A percentile compares a stretch with the other conserved stretches of the same genome.
Evolutionary conservation across 2,113 vertebrate genomes (phyloP).

Genomic region (Psittacula cyanocephala): DNA sequence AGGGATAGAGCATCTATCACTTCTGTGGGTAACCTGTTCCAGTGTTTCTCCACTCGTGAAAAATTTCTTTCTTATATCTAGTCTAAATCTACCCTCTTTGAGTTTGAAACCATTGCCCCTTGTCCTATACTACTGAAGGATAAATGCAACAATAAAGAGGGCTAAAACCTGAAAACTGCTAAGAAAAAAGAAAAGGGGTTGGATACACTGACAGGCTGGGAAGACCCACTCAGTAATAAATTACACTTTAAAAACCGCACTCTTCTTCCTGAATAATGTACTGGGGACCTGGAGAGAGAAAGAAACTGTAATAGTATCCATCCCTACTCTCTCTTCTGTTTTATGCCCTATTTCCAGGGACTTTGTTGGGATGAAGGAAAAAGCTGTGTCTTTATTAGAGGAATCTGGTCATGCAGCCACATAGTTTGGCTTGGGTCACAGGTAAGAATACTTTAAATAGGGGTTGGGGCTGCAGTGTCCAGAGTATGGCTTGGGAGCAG

Average conservation of each 20-base stretch:
- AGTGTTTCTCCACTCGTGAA: neutral
- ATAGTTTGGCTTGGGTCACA: neutral
- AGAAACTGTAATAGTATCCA: neutral
- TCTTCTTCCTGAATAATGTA: neutral
- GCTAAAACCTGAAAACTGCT: neutral
- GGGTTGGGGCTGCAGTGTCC: neutral
- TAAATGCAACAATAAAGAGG: neutral
- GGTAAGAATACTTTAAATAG: neutral
- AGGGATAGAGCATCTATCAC: neutral
- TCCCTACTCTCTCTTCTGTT: neutral
- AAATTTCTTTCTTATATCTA: neutral
- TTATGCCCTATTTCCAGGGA: neutral
- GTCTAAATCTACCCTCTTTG: neutral
- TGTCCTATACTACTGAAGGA: neutral
- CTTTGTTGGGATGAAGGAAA: neutral
- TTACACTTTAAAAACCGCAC: neutral
- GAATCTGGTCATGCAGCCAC: neutral
- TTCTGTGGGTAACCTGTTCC: neutral
- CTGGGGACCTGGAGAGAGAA: neutral
- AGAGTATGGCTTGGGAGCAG: neutral
- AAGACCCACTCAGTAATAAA: neutral
- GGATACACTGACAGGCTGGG: neutral
- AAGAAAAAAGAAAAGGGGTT: neutral
- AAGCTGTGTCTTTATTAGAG: neutral
- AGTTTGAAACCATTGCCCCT: neutral